Base-by-base conservation (phyloP, 2,888 invertebrate genomes). In the Prenolepis imparis region DNA sequence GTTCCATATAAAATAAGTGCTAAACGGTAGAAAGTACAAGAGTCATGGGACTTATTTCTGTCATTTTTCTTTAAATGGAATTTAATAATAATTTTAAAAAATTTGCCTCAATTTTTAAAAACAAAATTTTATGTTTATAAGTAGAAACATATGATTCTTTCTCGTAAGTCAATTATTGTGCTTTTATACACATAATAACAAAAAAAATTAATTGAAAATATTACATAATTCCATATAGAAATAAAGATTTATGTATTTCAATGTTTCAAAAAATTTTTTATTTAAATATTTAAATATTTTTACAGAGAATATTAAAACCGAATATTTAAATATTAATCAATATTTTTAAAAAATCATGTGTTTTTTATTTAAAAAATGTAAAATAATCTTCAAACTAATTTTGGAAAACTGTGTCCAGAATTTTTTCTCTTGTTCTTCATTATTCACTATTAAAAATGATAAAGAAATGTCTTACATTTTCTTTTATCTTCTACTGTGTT, bases 131-230 rank as follows among this genome's bases (percentile, higher is more conserved):
- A 21, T 21, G 9, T 64, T 21, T 55, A 15, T 55, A 55, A 55
- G 3, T 64, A 64, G n/a, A 39, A 64, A 36, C 5, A 64, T 39
- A 64, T 64, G 3, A 44, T 64, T 64, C 5, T 39, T 64, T n/a
- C 5, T 36, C 28, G 32, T 36, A 36, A 36, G 2, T 36, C 5
- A 4, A 28, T 28, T 28, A 28, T 28, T 36, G 28, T 5, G 5
- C 5, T 36, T 36, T 36, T 36, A 36, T 5, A 36, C 5, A 5
- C 36, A 36, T 5, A 36, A 5, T 36, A 36, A 36, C 36, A 4
- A 36, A 36, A 36, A 5, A 0, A 36, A 36, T 36, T 5, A 36
- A 36, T 36, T 36, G 36, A 44, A 44, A 44, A 44, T 44, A 12
- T 15, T 44, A 44, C 3, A 12, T 44, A 44, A 4, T 44, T 15